A percentile compares a stretch with the other conserved stretches of the same genome.
phyloP scores from a whole-genome alignment of 2,888 invertebrate species.

The Drosophila pseudotalamancana region DNA sequence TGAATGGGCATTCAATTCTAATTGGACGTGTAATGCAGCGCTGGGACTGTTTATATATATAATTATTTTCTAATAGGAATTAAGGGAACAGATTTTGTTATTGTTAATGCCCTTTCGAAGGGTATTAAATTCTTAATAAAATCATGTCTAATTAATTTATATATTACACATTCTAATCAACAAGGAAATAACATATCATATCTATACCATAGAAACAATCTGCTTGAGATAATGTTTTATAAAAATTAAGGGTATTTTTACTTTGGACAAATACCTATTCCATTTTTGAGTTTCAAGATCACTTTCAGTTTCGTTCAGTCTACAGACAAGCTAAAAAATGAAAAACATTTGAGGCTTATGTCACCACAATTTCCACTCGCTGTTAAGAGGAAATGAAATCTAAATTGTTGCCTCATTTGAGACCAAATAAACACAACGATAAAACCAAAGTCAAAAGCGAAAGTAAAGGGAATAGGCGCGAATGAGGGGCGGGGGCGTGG shows the following conservation, averaged over 20 bases:
- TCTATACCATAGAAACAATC: not conserved
- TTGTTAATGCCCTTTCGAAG: not conserved
- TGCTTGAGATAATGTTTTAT: not conserved
- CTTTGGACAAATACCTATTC: not conserved
- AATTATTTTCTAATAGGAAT: too few species aligned
- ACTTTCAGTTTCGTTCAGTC: not conserved
- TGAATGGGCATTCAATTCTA: not conserved
- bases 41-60: too few species aligned
- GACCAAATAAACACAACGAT: conserved; percentile 44
- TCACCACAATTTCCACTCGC: conserved; percentile 23
- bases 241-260: conserved; percentile 16
- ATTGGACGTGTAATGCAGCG: not conserved
- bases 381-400: conserved; percentile 58
- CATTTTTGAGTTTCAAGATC: conserved; percentile 7
- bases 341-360: conserved; percentile 31
- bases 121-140: too few species aligned
- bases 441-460: conserved; percentile 41
- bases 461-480: not conserved
- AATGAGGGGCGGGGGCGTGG: not conserved
- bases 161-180: not conserved
- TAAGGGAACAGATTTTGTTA: not conserved
- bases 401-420: conserved; percentile 33
- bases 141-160: too few species aligned
- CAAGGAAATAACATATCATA: not conserved
- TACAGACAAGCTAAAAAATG: conserved; percentile 2